Evolutionary conservation across 2,797 vertebrate genomes (phyloP), one percentile per base, ranked within the genome.

Genomic region (Microchirus variegatus): DNA sequence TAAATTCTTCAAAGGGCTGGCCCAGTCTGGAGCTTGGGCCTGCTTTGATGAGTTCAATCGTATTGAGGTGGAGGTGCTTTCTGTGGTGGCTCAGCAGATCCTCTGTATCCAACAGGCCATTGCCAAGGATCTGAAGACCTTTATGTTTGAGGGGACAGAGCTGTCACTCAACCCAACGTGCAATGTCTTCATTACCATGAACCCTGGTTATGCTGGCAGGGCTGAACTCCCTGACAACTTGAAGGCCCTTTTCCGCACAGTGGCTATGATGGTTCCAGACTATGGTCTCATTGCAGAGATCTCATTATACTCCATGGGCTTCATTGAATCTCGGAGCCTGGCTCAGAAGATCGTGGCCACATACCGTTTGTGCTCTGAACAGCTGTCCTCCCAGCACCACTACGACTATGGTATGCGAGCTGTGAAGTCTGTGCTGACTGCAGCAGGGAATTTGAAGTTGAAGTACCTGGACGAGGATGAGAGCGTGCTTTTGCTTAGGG

Each of bases 261-360:
- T 97, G 69, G 96, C 97, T 46, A 98, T 99, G 97, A 98, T 99
- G 96, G 96, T 96, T 7, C 96, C 97, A 52, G 96, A 99, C 88
- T 98, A 98, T 52, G 92, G 92, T 60, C 92, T 99, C 60, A 98
- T 98, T 86, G 96, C 95, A 59, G 95, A 99, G 88, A 98, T 98
- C 77, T 97, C 95, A 0, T 92, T 99, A 19, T 99, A 97, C 81
- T 98, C 96, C 1, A 96, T 98, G 95, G 97, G 97, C 46, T 98
- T 98, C 89, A 89, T 96, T 83, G 94, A 96, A 59, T 98, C 96
- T 44, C 94, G 95, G 83, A 96, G 96, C 49, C 92, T 98, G 58
- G 93, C 96, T 52, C 95, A 95, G 90, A 98, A 99, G 82, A 98
- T 98, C 1, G 96, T 96, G n/a, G 96, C 96, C 0, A 98, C 96